Percentiles rank a stretch among this genome's conserved stretches.
phyloP scores from a whole-genome alignment of 1,140 invertebrate genomes.

The Aphelenchoides fujianensis region DNA sequence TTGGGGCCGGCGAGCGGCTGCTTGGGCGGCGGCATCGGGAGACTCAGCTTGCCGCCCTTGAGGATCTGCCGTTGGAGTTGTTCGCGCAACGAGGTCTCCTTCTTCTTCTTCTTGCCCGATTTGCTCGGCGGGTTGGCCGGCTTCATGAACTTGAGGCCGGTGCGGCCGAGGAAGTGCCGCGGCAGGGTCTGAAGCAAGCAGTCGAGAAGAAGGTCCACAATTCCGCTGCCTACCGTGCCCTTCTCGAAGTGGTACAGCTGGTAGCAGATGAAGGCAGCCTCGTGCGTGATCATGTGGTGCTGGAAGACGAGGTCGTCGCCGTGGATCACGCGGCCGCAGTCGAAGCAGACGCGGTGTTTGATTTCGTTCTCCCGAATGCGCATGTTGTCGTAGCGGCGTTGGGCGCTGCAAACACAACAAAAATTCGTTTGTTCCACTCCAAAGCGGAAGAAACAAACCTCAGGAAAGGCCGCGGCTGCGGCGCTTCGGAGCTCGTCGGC shows the following conservation, averaged over 20 bases:
- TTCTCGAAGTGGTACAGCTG: slow-evolving; percentile 31
- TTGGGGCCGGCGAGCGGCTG: background rate
- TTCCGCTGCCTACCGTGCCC: background rate
- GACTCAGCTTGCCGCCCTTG: background rate
- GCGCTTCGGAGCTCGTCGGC: too few species aligned
- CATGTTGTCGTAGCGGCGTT: slow-evolving; percentile 35
- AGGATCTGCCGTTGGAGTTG: background rate
- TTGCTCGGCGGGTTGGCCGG: background rate
- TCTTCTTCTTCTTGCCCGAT: background rate
- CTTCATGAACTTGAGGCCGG: background rate
- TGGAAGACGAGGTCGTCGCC: slow-evolving; percentile 23
- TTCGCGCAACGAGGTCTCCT: background rate
- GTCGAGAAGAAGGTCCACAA: background rate
- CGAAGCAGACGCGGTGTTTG: slow-evolving; percentile 18
- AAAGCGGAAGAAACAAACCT: background rate
- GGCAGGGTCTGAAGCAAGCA: slow-evolving; percentile 13
- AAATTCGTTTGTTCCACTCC: too few species aligned
- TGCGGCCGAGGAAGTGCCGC: background rate
- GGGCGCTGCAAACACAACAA: slow-evolving; percentile 26
- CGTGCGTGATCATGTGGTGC: slow-evolving; percentile 26
- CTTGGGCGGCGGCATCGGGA: background rate
- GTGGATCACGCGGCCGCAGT: slow-evolving; percentile 24
- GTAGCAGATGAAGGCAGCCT: slow-evolving; percentile 31
- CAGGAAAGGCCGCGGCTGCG: background rate
- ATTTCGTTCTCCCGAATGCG: slow-evolving; percentile 31